Percentiles rank a stretch among this genome's conserved stretches.
phyloP scores from a whole-genome alignment of 2,113 vertebrate species.

The Petaurus breviceps region DNA sequence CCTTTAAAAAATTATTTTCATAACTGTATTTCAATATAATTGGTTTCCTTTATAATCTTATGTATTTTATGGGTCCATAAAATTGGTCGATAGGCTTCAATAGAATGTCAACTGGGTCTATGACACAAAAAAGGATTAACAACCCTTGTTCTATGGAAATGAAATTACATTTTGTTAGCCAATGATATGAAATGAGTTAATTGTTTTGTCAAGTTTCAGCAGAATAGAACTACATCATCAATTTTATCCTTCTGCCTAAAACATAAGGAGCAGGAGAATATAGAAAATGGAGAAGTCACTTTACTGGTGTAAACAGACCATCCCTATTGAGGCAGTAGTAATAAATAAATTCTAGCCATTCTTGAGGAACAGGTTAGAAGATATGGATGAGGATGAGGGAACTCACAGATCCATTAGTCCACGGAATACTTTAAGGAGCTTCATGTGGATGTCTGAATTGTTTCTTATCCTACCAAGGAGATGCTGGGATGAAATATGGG shows the following conservation, averaged over 20 bases:
- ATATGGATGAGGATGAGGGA: background rate
- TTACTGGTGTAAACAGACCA: background rate
- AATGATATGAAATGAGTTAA: conserved; percentile 27
- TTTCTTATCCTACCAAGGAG: background rate
- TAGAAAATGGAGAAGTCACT: background rate
- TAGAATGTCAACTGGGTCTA: background rate
- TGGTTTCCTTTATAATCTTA: background rate
- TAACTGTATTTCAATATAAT: background rate
- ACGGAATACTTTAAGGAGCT: background rate
- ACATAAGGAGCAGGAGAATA: background rate
- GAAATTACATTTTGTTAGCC: background rate
- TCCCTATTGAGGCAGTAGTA: background rate
- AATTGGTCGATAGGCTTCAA: background rate
- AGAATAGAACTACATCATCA: conserved; percentile 43
- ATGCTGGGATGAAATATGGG: background rate
- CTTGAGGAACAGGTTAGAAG: background rate
- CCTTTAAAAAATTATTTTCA: background rate
- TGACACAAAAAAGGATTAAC: background rate
- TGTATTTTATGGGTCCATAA: background rate
- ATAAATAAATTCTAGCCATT: background rate
- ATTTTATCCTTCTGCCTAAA: background rate
- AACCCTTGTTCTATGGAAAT: background rate
- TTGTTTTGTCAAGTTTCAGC: conserved; percentile 37
- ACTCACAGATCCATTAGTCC: background rate
- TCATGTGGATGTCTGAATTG: background rate